Conservation (phyloP, 2,797 vertebrate species). For the Rallus crepitans region DNA sequence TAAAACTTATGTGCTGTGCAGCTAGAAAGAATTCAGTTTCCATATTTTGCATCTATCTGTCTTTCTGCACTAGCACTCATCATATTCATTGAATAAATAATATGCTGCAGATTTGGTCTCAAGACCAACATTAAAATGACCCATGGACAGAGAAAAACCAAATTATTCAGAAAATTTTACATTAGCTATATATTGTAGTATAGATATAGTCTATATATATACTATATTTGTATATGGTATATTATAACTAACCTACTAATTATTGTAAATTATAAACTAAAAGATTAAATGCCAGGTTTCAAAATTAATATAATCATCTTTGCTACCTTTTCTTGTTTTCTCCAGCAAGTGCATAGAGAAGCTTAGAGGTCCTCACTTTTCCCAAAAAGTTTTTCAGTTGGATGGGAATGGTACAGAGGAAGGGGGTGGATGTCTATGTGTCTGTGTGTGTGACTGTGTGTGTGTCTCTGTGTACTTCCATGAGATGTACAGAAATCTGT, state of each 20-base stretch:
- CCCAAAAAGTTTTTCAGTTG: not conserved
- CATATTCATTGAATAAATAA: not conserved
- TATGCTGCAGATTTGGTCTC: not conserved
- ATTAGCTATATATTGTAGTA: too few species aligned
- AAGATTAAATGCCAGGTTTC: not conserved
- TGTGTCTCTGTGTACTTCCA: not conserved
- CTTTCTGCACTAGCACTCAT: not conserved
- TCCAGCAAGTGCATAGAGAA: not conserved
- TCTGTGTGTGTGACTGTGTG: too few species aligned
- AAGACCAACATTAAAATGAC: not conserved
- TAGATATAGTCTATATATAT: too few species aligned
- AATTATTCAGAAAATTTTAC: not conserved
- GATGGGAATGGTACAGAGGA: not conserved
- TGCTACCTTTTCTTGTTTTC: not conserved
- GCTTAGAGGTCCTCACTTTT: not conserved
- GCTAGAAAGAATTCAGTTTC: not conserved
- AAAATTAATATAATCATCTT: not conserved
- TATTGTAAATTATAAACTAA: not conserved
- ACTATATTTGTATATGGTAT: too few species aligned
- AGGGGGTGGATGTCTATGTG: rapidly evolving
- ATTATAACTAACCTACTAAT: too few species aligned
- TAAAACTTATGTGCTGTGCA: not conserved
- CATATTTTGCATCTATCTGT: not conserved
- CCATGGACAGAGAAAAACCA: not conserved
- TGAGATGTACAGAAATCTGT: not conserved